phyloP scores from a whole-genome alignment of 2,888 invertebrate species.

The Pseudolycoriella hygida region DNA sequence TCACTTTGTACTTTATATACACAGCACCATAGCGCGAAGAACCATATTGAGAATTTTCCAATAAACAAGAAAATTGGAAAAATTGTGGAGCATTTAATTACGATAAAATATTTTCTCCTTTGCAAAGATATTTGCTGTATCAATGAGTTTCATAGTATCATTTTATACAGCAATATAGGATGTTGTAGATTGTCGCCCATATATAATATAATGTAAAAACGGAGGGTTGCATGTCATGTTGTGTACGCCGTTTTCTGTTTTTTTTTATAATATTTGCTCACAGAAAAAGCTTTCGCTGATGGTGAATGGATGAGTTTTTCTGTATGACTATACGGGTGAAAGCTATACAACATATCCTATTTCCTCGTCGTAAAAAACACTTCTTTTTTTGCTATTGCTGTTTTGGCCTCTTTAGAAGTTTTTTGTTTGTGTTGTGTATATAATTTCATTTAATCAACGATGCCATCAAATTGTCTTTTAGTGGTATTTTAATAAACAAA shows the following conservation, averaged over 20 bases:
- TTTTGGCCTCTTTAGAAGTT: not conserved
- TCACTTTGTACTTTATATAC: too few species aligned
- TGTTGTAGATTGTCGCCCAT: not conserved
- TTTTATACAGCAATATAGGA: not conserved
- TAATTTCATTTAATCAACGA: constrained; percentile 1
- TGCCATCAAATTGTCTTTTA: constrained; percentile 1
- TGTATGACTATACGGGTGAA: too few species aligned
- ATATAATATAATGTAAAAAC: not conserved
- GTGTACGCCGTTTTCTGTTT: not conserved
- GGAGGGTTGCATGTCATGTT: constrained; percentile 1
- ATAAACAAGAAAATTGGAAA: not conserved
- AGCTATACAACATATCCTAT: not conserved
- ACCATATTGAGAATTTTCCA: not conserved
- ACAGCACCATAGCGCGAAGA: too few species aligned
- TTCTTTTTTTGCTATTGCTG: not conserved
- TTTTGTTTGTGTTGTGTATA: not conserved
- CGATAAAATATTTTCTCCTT: not conserved
- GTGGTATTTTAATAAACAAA: constrained; percentile 1
- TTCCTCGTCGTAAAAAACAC: not conserved
- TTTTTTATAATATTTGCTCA: not conserved
- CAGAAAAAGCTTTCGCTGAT: too few species aligned
- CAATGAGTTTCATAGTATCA: not conserved
- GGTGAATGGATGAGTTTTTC: too few species aligned
- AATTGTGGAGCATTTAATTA: not conserved
- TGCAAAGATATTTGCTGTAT: not conserved